Conservation (phyloP, 2,888 invertebrate genomes). For the Pomacea canaliculata region DNA sequence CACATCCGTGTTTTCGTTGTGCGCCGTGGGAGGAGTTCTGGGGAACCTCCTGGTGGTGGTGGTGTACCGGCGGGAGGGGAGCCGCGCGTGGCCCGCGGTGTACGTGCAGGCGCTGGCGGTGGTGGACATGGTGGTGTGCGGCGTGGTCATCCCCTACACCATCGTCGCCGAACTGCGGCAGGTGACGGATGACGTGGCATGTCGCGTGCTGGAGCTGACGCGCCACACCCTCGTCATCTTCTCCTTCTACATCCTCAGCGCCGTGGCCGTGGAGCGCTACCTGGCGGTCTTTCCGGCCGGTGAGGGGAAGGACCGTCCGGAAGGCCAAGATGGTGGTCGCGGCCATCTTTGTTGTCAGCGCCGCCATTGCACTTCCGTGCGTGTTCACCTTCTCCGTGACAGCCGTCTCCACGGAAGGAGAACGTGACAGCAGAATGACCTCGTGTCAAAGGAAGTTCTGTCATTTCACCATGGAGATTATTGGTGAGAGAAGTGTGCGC, state of each 20-base stretch:
- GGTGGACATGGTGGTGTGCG: conserved; percentile 22
- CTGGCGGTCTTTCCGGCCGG: conserved; percentile 25
- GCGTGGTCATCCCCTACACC: conserved; percentile 29
- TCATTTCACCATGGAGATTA: conserved; percentile 22
- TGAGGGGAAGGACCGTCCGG: not conserved
- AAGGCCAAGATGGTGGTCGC: not conserved
- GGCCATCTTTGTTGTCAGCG: not conserved
- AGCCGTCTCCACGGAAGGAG: not conserved
- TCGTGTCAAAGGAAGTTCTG: conserved; percentile 10
- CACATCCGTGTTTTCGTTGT: conserved; percentile 12
- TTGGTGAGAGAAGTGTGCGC: conserved; percentile 13
- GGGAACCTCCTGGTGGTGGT: conserved; percentile 23
- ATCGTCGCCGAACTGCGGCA: conserved; percentile 16
- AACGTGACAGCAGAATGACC: not conserved
- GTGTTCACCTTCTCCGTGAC: conserved; percentile 20
- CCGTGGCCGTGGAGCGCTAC: conserved; percentile 26
- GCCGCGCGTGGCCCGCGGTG: not conserved
- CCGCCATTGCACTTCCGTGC: conserved; percentile 11
- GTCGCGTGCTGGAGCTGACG: conserved; percentile 23
- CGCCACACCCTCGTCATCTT: conserved; percentile 22
- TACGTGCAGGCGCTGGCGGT: conserved; percentile 17
- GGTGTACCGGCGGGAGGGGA: conserved; percentile 15
- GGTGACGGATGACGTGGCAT: conserved; percentile 13
- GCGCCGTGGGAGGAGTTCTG: conserved; percentile 12
- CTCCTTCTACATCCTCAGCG: conserved; percentile 18